Percentiles rank a stretch among this genome's conserved stretches.
Evolutionary conservation across 2,113 vertebrate species (phyloP).

Genomic region (Semnornis frantzii): DNA sequence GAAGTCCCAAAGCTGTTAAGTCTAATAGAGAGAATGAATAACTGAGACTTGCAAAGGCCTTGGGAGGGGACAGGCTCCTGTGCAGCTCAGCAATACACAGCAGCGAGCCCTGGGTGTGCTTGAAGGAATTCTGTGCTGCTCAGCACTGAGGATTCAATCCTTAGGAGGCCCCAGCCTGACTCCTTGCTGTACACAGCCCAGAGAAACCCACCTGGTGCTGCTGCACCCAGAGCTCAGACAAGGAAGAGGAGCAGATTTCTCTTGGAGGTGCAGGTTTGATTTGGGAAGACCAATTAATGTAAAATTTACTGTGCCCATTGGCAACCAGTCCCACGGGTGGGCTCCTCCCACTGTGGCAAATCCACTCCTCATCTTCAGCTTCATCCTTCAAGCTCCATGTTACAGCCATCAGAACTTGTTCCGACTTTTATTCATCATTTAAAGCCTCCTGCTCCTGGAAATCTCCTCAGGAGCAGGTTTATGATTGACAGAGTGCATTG

Average conservation of each 20-base stretch:
- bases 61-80: background rate
- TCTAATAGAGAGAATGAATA: background rate
- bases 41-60: background rate
- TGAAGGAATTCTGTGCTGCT: background rate
- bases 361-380: background rate
- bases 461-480: background rate
- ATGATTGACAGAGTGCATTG: background rate
- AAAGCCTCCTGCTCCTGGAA: background rate
- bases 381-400: background rate
- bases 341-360: background rate
- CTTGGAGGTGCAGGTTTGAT: background rate
- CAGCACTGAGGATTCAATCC: background rate
- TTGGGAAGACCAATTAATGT: background rate
- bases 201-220: background rate
- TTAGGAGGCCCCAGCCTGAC: background rate
- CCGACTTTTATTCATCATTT: background rate
- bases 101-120: background rate
- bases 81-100: background rate
- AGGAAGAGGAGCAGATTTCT: background rate
- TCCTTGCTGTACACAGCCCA: background rate
- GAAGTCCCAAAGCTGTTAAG: background rate
- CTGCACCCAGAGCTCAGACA: background rate
- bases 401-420: background rate
- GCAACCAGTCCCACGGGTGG: background rate
- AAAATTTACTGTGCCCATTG: background rate